phyloP scores from a whole-genome alignment of 2,888 invertebrate species.

The Polietes domitor region DNA sequence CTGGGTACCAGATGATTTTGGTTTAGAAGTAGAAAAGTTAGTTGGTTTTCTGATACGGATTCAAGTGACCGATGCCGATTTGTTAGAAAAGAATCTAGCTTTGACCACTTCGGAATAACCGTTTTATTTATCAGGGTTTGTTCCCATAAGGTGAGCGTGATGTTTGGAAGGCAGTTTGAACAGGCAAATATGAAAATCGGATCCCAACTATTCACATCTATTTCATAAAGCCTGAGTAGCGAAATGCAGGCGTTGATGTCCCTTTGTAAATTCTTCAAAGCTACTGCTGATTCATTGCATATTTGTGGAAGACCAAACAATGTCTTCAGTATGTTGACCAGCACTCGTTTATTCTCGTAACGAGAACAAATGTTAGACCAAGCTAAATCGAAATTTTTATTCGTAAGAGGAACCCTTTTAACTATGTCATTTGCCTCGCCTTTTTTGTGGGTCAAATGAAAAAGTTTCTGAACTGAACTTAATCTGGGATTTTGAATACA shows the following conservation, averaged over 20 bases:
- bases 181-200: constrained; percentile 37
- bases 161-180: neutral
- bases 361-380: constrained; percentile 9
- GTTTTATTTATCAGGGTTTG: constrained; percentile 21
- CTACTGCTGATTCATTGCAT: neutral
- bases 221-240: neutral
- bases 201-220: constrained; percentile 29
- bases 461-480: neutral
- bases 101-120: constrained; percentile 5
- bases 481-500: neutral
- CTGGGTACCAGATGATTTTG: neutral
- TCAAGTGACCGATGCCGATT: constrained; percentile 31
- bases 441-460: neutral
- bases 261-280: constrained; percentile 32
- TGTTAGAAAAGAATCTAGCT: constrained; percentile 23
- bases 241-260: constrained; percentile 33
- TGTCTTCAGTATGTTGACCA: neutral
- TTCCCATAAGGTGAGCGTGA: constrained; percentile 39
- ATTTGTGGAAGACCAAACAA: constrained; percentile 17
- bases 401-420: constrained; percentile 22
- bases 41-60: constrained; percentile 18
- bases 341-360: constrained; percentile 30
- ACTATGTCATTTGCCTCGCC: constrained; percentile 20
- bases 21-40: neutral
- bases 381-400: neutral